Percentiles rank a stretch among this genome's conserved stretches.
phyloP scores from a whole-genome alignment of 2,888 invertebrate species.

The Anaspis maculata region DNA sequence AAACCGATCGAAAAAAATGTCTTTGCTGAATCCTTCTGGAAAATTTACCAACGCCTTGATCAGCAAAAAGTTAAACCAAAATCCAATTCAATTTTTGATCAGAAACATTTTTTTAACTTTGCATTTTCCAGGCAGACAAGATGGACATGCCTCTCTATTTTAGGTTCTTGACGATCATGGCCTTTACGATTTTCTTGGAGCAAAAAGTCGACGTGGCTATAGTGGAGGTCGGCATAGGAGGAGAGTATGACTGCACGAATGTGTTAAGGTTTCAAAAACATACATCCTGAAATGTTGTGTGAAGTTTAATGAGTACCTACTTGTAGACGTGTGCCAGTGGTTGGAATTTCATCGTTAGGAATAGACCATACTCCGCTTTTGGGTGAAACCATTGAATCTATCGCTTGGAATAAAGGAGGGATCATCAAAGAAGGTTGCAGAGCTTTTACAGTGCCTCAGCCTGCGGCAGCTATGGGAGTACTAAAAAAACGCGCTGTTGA shows the following conservation, averaged over 20 bases:
- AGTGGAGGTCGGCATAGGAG: constrained; percentile 96
- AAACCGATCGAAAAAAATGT: constrained; percentile 59
- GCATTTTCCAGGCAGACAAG: constrained; percentile 45
- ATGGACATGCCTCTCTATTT: constrained; percentile 89
- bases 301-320: background rate
- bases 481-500: constrained; percentile 56
- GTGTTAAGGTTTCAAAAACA: constrained; percentile 74
- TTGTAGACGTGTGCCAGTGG: constrained; percentile 67
- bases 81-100: no score
- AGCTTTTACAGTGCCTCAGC: constrained; percentile 66
- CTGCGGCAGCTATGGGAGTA: constrained; percentile 55
- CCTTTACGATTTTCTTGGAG: constrained; percentile 77
- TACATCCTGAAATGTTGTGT: background rate
- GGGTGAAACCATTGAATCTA: constrained; percentile 75
- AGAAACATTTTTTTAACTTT: constrained; percentile 2
- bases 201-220: constrained; percentile 88
- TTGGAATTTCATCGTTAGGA: constrained; percentile 86
- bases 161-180: constrained; percentile 86
- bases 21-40: constrained; percentile 78
- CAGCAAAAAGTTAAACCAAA: constrained; percentile 31
- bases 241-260: constrained; percentile 90
- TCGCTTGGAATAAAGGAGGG: constrained; percentile 93
- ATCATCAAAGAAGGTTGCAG: constrained; percentile 73
- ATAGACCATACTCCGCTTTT: constrained; percentile 79
- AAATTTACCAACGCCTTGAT: constrained; percentile 60